Conservation (phyloP, 2,888 invertebrate genomes). For the Hirtodrosophila duncani region DNA sequence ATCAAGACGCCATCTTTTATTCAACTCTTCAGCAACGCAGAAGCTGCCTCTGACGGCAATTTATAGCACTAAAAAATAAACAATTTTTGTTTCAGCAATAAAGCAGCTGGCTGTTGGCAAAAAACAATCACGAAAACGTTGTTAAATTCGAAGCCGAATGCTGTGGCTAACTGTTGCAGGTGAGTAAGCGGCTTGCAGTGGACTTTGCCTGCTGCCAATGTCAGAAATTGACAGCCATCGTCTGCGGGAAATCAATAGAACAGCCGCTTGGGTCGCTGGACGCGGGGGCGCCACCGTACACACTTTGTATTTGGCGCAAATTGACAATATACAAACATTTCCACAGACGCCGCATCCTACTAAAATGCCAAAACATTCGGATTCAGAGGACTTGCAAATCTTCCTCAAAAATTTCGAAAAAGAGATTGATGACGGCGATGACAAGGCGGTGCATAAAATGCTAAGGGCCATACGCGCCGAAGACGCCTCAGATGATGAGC, state of each 20-base stretch:
- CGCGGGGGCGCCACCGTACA: conserved; percentile 59
- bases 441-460: conserved; percentile 29
- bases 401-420: conserved; percentile 90
- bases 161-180: conserved; percentile 2
- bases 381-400: conserved; percentile 82
- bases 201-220: background rate
- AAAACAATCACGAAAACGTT: background rate
- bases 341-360: no score
- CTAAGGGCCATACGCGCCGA: conserved; percentile 18
- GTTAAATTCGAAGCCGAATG: background rate
- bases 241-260: conserved; percentile 56
- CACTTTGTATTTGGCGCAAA: conserved; percentile 28
- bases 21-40: conserved; percentile 52
- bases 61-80: conserved; percentile 44
- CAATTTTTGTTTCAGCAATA: background rate
- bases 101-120: background rate
- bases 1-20: conserved; percentile 73
- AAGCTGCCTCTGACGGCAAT: conserved; percentile 67
- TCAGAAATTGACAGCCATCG: background rate
- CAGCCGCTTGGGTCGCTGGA: conserved; percentile 43
- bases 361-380: conserved; percentile 42
- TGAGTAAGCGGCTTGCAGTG: conserved; percentile 3
- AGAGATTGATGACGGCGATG: conserved; percentile 82
- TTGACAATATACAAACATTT: no score
- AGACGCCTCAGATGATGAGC: conserved; percentile 35